Base-by-base conservation (phyloP, 2,888 invertebrate species). In the Hymenopus coronatus region DNA sequence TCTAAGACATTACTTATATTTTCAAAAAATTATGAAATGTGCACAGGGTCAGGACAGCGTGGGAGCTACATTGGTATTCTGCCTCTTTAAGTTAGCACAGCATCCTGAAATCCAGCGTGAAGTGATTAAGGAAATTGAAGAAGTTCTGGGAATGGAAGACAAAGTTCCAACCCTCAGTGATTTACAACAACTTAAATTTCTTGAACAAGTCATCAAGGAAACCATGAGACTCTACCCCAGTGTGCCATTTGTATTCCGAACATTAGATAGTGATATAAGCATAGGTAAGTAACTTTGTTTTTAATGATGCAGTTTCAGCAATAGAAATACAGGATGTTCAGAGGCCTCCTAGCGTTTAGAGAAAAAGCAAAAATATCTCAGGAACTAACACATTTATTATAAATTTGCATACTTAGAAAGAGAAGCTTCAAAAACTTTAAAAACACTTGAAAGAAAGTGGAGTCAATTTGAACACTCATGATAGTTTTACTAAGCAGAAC, bases 11-110 rank as follows among this genome's bases (percentile, higher is more conserved):
- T 40, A 40, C 12, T 40, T 12, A 33, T 40, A 40, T 40, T 40
- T 70, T 20, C 15, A 70, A 70, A 2, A 20, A 70, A 8, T 70
- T 70, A 70, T 20, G 20, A 6, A 70, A 25, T 2, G 46, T 84
- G 6, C 20, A 25, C 90, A 94, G 94, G 95, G 95, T 0, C 95
- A 95, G 91, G 95, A 95, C 91, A 95, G 95, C 0, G 95, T 95
- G 2, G 95, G 94, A 0, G 94, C 95, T 0, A 94, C 95, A 0
- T 92, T 94, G 1, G 95, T 95, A 0, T 94, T 95, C 90, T 94
- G 94, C n/a, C 92, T 95, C 28, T 95, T 94, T 91, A 92, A 94
- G 86, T 91, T 95, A 3, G 95, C 95, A 0, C 94, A 94, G 91
- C 93, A 95, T 91, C 92, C 92, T 1, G 93, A 94, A 0, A 93